Conservation (phyloP, 2,113 vertebrate genomes). For the Crotalus viridis region DNA sequence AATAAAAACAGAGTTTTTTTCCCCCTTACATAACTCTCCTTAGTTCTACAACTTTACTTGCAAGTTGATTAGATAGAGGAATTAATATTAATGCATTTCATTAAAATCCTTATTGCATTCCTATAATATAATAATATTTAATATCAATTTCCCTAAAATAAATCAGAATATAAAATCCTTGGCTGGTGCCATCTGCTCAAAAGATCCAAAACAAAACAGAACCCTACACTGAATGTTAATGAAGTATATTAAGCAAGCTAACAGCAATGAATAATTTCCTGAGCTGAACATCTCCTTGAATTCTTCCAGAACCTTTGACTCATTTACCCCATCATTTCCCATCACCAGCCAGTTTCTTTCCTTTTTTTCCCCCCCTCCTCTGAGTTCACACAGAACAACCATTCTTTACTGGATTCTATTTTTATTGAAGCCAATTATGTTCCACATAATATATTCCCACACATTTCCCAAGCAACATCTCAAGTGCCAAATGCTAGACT, state of each 20-base stretch:
- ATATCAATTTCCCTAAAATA: not conserved
- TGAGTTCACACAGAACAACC: slow-evolving; percentile 39
- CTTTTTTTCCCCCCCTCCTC: slow-evolving; percentile 3
- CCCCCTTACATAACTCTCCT: not conserved
- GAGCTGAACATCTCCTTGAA: slow-evolving; percentile 48
- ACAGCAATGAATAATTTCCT: slow-evolving; percentile 65
- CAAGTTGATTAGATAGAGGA: not conserved
- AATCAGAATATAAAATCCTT: slow-evolving; percentile 20
- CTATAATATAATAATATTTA: slow-evolving; percentile 22
- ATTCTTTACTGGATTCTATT: slow-evolving; percentile 22
- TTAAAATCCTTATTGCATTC: not conserved
- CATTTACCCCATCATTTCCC: not conserved
- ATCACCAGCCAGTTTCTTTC: slow-evolving; percentile 33
- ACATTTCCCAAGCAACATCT: not conserved
- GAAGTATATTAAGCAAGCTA: slow-evolving; percentile 31
- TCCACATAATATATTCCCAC: not conserved
- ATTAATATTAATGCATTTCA: not conserved
- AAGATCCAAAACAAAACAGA: not conserved
- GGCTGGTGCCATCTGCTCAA: slow-evolving; percentile 33
- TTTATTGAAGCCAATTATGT: slow-evolving; percentile 17
- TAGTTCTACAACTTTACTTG: not conserved
- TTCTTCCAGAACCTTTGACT: slow-evolving; percentile 48
- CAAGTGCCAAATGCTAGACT: slow-evolving; percentile 2
- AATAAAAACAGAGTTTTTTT: not conserved
- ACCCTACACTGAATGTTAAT: not conserved